These are phyloP conservation scores for Actinernus sp. DNA, from an alignment of 92 coral and sea anemone genomes.

Conservation along the genomic window DNA sequence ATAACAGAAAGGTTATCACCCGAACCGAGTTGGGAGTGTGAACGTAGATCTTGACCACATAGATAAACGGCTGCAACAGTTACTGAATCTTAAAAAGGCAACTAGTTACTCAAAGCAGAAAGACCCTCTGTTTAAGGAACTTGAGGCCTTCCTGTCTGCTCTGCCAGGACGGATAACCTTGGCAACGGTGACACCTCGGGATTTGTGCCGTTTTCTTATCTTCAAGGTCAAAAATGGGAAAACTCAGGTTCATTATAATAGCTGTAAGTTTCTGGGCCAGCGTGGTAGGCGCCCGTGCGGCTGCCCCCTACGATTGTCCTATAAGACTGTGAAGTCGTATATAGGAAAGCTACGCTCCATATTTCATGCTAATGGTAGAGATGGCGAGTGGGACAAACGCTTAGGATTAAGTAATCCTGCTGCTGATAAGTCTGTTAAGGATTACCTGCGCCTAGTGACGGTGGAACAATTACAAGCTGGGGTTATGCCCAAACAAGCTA, in stretches of 20 bases:
- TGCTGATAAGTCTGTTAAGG: conserved; percentile 45
- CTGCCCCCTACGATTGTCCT: conserved; percentile 34
- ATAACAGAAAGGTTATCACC: conserved; percentile 16
- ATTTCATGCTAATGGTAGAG: conserved; percentile 53
- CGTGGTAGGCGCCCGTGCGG: conserved; percentile 1
- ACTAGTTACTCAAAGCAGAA: conserved; percentile 38
- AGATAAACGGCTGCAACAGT: conserved; percentile 39
- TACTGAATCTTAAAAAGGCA: conserved; percentile 15
- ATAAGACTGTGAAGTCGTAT: conserved; percentile 50
- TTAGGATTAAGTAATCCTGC: conserved; percentile 66
- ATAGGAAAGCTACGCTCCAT: conserved; percentile 49
- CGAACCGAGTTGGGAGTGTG: not conserved
- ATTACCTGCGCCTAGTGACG: conserved; percentile 45
- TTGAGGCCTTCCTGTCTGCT: conserved; percentile 11
- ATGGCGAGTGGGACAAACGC: conserved; percentile 50
- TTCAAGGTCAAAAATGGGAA: conserved; percentile 58
- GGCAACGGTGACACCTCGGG: conserved; percentile 25
- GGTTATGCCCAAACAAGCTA: conserved; percentile 62
- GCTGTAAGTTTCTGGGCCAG: conserved; percentile 28
- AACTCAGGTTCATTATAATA: conserved; percentile 47
- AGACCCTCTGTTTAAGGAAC: conserved; percentile 57
- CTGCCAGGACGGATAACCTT: conserved; percentile 19
- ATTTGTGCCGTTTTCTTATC: conserved; percentile 45
- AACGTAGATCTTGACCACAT: conserved; percentile 7
- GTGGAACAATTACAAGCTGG: conserved; percentile 68